Conservation (phyloP, 1,140 invertebrate genomes). For the Drosophila melanica region DNA sequence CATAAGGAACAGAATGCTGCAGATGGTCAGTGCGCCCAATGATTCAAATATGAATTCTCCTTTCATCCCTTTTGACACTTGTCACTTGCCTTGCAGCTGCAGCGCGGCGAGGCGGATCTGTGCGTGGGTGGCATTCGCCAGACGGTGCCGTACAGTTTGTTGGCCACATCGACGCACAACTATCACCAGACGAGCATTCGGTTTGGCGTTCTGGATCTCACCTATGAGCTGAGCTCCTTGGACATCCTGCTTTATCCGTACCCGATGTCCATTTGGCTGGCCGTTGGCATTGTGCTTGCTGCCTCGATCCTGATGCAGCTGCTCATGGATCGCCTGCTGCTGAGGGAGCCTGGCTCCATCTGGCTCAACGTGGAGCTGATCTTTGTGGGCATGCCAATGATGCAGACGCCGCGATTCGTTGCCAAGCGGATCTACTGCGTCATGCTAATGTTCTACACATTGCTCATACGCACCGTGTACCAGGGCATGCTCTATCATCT, state of each 20-base stretch:
- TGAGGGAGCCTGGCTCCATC: not conserved
- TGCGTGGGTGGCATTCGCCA: conserved; percentile 58
- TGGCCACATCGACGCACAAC: conserved; percentile 57
- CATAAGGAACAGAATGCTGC: conserved; percentile 24
- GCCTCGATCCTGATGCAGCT: conserved; percentile 45
- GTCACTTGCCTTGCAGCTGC: conserved; percentile 48
- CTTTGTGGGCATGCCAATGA: conserved; percentile 65
- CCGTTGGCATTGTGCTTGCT: conserved; percentile 37
- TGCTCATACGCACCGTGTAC: conserved; percentile 70
- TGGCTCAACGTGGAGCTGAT: conserved; percentile 43
- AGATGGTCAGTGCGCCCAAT: conserved; percentile 61
- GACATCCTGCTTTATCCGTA: conserved; percentile 66
- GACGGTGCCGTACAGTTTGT: conserved; percentile 35
- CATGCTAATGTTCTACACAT: conserved; percentile 57
- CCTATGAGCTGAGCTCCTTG: conserved; percentile 55
- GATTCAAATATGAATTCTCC: no score
- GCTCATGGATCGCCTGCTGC: conserved; percentile 34
- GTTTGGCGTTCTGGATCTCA: conserved; percentile 41
- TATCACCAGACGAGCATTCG: conserved; percentile 59
- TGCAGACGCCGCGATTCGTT: conserved; percentile 19
- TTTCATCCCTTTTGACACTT: no score
- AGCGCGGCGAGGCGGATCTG: conserved; percentile 44
- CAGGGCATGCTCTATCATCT: conserved; percentile 70
- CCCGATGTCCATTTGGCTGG: conserved; percentile 52
- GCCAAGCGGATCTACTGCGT: conserved; percentile 58